Percentiles rank a stretch among this genome's conserved stretches.
These are phyloP conservation scores for Vultur gryphus DNA, from an alignment of 2,797 vertebrate species.

Conservation along the genomic window DNA sequence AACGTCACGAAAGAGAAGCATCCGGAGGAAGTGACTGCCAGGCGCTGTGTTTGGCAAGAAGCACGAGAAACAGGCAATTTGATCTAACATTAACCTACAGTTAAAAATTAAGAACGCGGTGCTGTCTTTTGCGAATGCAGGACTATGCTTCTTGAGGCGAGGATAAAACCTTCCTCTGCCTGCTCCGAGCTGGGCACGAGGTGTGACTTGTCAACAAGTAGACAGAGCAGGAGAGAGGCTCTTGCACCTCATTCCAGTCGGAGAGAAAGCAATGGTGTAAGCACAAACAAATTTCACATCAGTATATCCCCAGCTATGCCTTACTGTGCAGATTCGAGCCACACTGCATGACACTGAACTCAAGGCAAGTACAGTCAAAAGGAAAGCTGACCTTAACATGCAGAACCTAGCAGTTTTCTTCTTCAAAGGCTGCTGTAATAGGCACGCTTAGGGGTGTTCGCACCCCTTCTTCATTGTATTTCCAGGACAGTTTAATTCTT, in stretches of 20 bases:
- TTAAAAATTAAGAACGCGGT: fast-evolving
- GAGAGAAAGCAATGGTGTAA: background rate
- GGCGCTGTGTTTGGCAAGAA: background rate
- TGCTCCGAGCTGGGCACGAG: background rate
- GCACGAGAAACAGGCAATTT: background rate
- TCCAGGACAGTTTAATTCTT: background rate
- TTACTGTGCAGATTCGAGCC: fast-evolving
- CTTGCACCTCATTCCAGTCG: background rate
- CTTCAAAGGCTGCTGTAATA: background rate
- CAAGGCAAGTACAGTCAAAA: background rate
- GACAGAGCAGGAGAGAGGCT: background rate
- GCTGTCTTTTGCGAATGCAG: background rate
- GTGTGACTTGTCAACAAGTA: background rate
- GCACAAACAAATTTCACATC: background rate
- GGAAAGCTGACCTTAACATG: background rate
- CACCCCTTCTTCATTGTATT: background rate
- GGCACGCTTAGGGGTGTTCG: background rate
- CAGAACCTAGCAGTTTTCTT: background rate
- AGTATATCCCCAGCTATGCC: background rate
- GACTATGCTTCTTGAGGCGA: background rate
- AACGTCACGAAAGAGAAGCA: background rate
- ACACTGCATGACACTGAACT: fast-evolving
- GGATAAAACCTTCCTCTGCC: background rate
- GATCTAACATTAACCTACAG: background rate
- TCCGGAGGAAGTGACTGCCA: background rate